Evolutionary conservation across 2,888 invertebrate species (phyloP), one percentile per base, ranked within the genome.

Genomic region (Taphrorychus bicolor): DNA sequence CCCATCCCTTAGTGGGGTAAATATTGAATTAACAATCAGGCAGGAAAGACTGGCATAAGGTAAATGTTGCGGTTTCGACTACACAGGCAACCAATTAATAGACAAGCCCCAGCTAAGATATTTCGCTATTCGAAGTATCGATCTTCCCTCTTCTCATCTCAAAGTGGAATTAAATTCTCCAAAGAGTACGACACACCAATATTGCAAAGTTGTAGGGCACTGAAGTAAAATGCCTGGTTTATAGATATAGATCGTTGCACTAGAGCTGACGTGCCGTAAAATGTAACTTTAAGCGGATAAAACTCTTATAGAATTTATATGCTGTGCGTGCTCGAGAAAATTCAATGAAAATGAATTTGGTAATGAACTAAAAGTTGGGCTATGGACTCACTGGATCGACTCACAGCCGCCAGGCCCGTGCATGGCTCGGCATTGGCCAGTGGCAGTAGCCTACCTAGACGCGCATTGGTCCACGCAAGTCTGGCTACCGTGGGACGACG

Each of bases 311-410:
- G 14, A 45, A n/a, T 2, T 45, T 14, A 1, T 45, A 45, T 45
- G 45, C 45, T 14, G 45, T 16, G 14, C 17, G 45, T 2, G 3
- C 45, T 16, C 14, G 5, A 14, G 9, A 45, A 45, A 14, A 45
- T 17, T 45, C 7, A 45, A 45, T 45, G 32, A 32, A 32, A 32
- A 32, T 32, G 11, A 32, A 32, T 32, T 7, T 11, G 32, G 32
- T 7, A 9, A 32, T 32, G 32, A 32, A 32, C 32, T 22, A 52
- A 52, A 18, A 64, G 71, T 16, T 16, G 60, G 60, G 65, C 69
- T 61, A 93, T 93, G 93, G 93, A 93, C 87, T 92, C 92, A 77
- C 83, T 93, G 83, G 91, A 93, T 81, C 89, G 91, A 78, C 84
- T 92, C 80, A 87, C 87, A 78, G 88, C 91, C 80, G 86, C 87